Base-by-base conservation (phyloP, 1,140 invertebrate genomes). In the Cydia amplana region DNA sequence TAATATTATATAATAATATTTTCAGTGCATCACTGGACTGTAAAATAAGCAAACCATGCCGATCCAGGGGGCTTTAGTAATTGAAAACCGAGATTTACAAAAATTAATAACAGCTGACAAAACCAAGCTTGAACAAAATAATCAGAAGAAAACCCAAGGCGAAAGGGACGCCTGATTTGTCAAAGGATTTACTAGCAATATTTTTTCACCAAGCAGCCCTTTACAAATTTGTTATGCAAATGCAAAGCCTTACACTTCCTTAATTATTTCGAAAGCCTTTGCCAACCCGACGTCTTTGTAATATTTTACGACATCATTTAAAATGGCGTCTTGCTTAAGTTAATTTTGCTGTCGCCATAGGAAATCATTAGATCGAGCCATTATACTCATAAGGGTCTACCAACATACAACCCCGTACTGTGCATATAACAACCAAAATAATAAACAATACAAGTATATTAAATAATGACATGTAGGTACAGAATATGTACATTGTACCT, bases 171-270 rank as follows among this genome's bases (percentile, higher is more conserved):
- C 76, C 76, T 82, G 83, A 83, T 85, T 83, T 82, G 82, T 83
- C 80, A 86, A 88, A 88, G 80, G 82, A 86, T 87, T 86, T 86
- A 80, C 77, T 77, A 75, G 77, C 73, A 80, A 85, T 84, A 82
- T 84, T 87, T 84, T 82, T 86, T 77, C 75, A 46, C 77, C 20
- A 60, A 60, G 55, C 18, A 74, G 76, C 79, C 80, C 81, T 81
- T 82, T 77, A 77, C 78, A 80, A 86, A 86, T 88, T 88, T 84
- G 85, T 88, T 84, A 88, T 86, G 86, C 85, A 88, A 88, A 88
- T 88, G 81, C 79, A 82, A 85, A 83, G 80, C 83, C 83, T 85
- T 87, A 85, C 85, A 84, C 83, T 87, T 83, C 82, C 80, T 85
- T 87, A 86, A 87, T 88, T 87, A 88, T 88, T 87, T 83, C 80